Conservation (phyloP, 2,797 vertebrate genomes). For the Siniperca undulata region DNA sequence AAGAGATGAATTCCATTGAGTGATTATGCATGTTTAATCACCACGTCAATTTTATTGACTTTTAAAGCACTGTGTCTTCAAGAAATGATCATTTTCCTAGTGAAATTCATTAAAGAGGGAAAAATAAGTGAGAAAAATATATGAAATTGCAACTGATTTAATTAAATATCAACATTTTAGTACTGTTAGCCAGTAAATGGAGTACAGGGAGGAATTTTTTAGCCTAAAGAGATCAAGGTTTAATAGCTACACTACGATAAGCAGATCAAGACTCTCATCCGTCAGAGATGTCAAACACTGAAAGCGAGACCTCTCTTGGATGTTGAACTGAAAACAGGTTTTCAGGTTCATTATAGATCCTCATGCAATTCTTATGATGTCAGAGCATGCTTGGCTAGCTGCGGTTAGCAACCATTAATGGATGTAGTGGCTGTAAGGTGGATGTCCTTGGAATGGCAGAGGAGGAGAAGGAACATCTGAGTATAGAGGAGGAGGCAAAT, state of each 20-base stretch:
- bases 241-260: background rate
- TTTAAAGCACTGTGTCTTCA: background rate
- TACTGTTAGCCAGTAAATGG: background rate
- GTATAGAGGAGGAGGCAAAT: conserved; percentile 39
- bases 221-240: background rate
- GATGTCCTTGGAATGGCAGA: conserved; percentile 38
- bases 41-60: background rate
- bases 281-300: conserved; percentile 21
- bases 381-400: conserved; percentile 59
- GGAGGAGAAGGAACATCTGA: conserved; percentile 13
- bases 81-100: background rate
- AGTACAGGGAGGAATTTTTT: background rate
- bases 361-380: conserved; percentile 71
- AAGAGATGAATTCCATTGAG: conserved; percentile 24
- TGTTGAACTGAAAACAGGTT: conserved; percentile 6
- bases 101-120: background rate
- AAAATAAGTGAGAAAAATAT: background rate
- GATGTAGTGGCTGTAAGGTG: conserved; percentile 31
- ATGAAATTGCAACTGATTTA: background rate
- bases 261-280: conserved; percentile 8
- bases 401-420: conserved; percentile 66
- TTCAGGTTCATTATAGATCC: conserved; percentile 41
- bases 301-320: conserved; percentile 19
- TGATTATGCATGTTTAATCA: conserved; percentile 38
- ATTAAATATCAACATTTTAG: background rate